Conservation (phyloP, 2,888 invertebrate species). For the Dascillus cervinus region DNA sequence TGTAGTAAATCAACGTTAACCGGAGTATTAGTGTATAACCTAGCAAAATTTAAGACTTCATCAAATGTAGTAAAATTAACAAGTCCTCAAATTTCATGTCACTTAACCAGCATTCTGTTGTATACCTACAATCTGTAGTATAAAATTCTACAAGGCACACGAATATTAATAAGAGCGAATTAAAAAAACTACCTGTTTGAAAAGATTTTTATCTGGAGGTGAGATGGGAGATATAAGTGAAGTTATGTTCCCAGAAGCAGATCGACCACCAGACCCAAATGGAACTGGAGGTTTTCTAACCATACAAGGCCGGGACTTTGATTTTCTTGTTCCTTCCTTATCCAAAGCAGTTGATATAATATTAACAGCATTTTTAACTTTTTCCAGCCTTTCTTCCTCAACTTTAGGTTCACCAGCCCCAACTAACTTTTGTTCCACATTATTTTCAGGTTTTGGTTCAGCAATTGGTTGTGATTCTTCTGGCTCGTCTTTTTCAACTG, state of each 20-base stretch:
- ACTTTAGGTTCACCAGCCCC: constrained; percentile 13
- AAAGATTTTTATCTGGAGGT: too few species aligned
- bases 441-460: neutral
- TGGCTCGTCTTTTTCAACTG: constrained; percentile 23
- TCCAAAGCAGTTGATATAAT: constrained; percentile 64
- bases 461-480: constrained; percentile 30
- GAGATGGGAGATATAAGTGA: constrained; percentile 29
- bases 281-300: constrained; percentile 57
- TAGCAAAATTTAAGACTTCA: too few species aligned
- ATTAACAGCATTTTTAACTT: constrained; percentile 61
- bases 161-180: too few species aligned
- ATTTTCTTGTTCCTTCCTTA: constrained; percentile 41
- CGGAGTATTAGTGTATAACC: too few species aligned
- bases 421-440: constrained; percentile 1
- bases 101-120: too few species aligned
- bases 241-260: constrained; percentile 51
- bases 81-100: too few species aligned
- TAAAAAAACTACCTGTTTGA: too few species aligned
- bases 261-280: constrained; percentile 49
- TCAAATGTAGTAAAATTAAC: too few species aligned
- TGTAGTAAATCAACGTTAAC: too few species aligned
- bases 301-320: constrained; percentile 41
- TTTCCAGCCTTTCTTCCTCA: constrained; percentile 45
- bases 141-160: too few species aligned
- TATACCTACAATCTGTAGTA: too few species aligned